These are phyloP conservation scores for Muntiacus reevesi DNA, from an alignment of 2,113 vertebrate species.

Conservation along the genomic window DNA sequence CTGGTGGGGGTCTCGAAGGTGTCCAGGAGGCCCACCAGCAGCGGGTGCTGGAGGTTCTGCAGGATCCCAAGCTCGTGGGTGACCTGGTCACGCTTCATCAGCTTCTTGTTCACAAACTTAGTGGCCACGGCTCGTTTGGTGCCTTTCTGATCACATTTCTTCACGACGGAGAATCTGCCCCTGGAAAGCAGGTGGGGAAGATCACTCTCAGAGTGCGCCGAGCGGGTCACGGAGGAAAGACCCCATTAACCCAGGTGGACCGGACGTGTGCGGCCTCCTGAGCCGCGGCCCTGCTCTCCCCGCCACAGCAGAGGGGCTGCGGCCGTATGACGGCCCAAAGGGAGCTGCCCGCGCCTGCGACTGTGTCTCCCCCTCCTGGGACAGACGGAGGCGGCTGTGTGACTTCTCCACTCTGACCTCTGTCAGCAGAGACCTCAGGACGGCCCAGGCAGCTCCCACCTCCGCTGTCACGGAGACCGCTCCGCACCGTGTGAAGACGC, in stretches of 20 bases:
- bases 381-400: neutral
- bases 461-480: rapidly evolving
- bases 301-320: rapidly evolving
- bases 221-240: rapidly evolving
- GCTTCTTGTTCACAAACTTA: constrained; percentile 97
- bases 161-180: constrained; percentile 97
- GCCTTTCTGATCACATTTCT: constrained; percentile 93
- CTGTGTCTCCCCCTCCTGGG: neutral
- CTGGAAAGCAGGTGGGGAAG: constrained; percentile 73
- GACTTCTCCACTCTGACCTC: neutral
- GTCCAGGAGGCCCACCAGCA: constrained; percentile 91
- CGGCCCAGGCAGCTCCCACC: rapidly evolving
- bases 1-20: constrained; percentile 94
- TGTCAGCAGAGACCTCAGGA: rapidly evolving
- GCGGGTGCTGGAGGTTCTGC: constrained; percentile 94
- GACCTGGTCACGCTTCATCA: constrained; percentile 97
- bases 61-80: constrained; percentile 94
- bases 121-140: constrained; percentile 92
- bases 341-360: rapidly evolving
- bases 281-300: neutral
- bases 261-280: rapidly evolving
- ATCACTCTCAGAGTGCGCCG: rapidly evolving
- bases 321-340: rapidly evolving
- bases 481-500: rapidly evolving
- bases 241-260: rapidly evolving